Evolutionary conservation across 2,888 invertebrate species (phyloP).

Genomic region (Omphaloscelis lunosa): DNA sequence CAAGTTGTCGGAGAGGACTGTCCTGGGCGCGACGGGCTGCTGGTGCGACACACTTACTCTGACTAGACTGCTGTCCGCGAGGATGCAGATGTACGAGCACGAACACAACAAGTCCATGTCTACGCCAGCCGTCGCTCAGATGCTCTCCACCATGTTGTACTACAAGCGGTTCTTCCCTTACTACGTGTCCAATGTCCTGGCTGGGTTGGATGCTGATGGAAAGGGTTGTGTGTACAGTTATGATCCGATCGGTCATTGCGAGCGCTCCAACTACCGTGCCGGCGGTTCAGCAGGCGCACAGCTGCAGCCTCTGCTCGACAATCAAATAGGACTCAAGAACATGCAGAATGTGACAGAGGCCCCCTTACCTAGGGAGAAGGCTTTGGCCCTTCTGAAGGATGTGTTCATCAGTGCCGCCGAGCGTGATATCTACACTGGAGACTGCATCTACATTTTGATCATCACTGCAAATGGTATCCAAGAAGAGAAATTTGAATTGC

Average conservation of each 20-base stretch:
- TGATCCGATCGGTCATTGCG: conserved; percentile 99
- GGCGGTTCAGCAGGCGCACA: conserved; percentile 97
- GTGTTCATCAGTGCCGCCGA: conserved; percentile 99
- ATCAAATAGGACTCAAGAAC: conserved; percentile 98
- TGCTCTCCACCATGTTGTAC: conserved; percentile 98
- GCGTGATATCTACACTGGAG: conserved; percentile 99
- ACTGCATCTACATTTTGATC: conserved; percentile 95
- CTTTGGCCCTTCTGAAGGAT: conserved; percentile 96
- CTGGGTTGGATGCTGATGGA: conserved; percentile 97
- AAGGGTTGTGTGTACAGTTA: conserved; percentile 98
- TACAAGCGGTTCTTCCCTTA: conserved; percentile 99
- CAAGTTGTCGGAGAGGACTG: conserved; percentile 94
- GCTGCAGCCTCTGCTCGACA: conserved; percentile 98
- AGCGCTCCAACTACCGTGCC: conserved; percentile 95
- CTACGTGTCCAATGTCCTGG: conserved; percentile 98
- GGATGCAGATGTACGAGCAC: conserved; percentile 98
- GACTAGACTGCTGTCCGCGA: conserved; percentile 95
- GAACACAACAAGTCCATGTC: conserved; percentile 98
- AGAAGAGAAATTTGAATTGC: conserved; percentile 94
- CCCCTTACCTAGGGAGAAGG: conserved; percentile 94
- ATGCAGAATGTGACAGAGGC: conserved; percentile 93
- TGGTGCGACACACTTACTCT: conserved; percentile 99
- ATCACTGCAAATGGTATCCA: conserved; percentile 96
- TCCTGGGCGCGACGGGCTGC: conserved; percentile 98
- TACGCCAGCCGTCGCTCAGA: conserved; percentile 97